Evolutionary conservation across 2,888 invertebrate species (phyloP), one percentile per base, ranked within the genome.

Genomic region (Scotopteryx bipunctaria): DNA sequence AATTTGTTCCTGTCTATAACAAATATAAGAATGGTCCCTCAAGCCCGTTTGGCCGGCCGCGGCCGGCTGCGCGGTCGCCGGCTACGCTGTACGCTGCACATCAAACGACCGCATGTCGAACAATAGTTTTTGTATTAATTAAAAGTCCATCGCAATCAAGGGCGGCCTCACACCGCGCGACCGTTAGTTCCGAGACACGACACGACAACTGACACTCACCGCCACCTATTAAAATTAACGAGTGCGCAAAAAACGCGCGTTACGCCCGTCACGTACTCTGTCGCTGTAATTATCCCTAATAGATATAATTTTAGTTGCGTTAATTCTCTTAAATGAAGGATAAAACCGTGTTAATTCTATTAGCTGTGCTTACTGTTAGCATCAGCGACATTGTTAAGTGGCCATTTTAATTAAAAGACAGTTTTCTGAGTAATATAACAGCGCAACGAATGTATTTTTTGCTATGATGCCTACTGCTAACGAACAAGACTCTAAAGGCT

Each of bases 111-210:
- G 61, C 54, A 57, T 55, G 59, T 58, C 55, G 46, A 59, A 64
- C 64, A 65, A 49, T 59, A 55, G 61, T 76, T 77, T 78, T 79
- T 77, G 66, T 73, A 17, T 69, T 62, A 73, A 75, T 78, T 72
- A 73, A 66, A 67, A 67, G 57, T 59, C 54, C 68, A 65, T 66
- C 54, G 57, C 69, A 66, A 67, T 66, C 66, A 67, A 68, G 66
- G 71, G 64, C 57, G 66, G 64, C 63, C 69, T 59, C 73, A 72
- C 69, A 67, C 63, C 43, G 67, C 64, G 66, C 69, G 67, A 59
- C 56, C 69, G 71, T 69, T 67, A 67, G 32, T 59, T 57, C 59
- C 48, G 16, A 49, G 62, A 57, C 41, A 3, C 23, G 41, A 16
- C 42, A 38, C 44, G 35, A 14, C 45, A 9, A 41, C 54, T 43